Evolutionary conservation across 2,797 vertebrate species (phyloP).

Genomic region (Jordanella pulchra): DNA sequence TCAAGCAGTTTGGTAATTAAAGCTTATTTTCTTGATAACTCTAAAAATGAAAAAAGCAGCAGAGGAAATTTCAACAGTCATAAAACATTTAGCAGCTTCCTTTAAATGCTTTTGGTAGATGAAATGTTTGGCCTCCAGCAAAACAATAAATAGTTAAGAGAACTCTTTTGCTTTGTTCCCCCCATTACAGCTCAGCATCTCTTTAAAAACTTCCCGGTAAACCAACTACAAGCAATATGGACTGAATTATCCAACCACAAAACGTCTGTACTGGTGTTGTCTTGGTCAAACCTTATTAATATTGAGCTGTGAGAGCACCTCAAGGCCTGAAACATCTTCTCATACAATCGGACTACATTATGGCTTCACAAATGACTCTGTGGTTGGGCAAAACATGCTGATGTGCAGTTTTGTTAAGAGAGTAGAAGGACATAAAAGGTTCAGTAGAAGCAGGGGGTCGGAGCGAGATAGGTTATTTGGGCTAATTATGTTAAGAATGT

Average conservation of each 20-base stretch:
- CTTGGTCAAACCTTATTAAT: constrained; percentile 64
- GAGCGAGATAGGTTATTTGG: constrained; percentile 54
- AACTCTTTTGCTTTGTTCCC: constrained; percentile 31
- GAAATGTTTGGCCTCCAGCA: constrained; percentile 12
- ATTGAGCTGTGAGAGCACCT: constrained; percentile 64
- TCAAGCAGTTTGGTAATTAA: not conserved
- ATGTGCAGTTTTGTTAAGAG: constrained; percentile 53
- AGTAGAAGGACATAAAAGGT: constrained; percentile 66
- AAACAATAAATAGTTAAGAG: constrained; percentile 13
- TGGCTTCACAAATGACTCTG: constrained; percentile 47
- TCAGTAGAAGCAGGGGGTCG: constrained; percentile 50
- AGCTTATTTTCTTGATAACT: not conserved
- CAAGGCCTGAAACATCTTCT: constrained; percentile 51
- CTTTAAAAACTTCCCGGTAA: constrained; percentile 58
- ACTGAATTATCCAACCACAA: constrained; percentile 61
- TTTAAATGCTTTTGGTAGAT: constrained; percentile 19
- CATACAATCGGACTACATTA: constrained; percentile 43
- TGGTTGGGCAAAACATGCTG: constrained; percentile 71
- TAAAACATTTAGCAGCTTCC: constrained; percentile 3
- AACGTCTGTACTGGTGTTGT: constrained; percentile 56
- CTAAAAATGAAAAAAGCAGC: constrained; percentile 3
- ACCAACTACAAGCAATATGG: constrained; percentile 45
- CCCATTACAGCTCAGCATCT: constrained; percentile 34
- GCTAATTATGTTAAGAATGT: constrained; percentile 70
- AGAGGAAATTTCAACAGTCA: not conserved